Base-by-base conservation (phyloP, 2,797 vertebrate genomes). In the Danio aesculapii region DNA sequence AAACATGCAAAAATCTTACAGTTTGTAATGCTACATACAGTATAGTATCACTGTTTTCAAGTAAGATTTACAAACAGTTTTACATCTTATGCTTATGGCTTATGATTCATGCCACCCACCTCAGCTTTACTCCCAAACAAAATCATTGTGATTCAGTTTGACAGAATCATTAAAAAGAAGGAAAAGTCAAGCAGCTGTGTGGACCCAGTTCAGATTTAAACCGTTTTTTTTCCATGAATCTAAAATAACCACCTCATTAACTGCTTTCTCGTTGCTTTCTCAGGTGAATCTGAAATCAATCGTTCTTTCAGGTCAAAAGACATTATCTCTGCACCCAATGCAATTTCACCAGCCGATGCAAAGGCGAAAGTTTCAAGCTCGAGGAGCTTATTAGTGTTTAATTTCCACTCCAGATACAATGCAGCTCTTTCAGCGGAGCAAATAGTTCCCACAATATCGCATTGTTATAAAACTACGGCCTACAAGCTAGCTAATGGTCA, bases 281-380 rank as follows among this genome's bases (percentile, higher is more conserved):
- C 73, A 61, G 52, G 76, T 59, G 67, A 84, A 82, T 82, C 77
- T 77, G 61, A 86, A 84, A 82, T 61, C 50, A 71, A 58, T 84
- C 78, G 64, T 43, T 78, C 77, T 68, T 53, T 69, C 71, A 50
- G 79, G 76, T 82, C 80, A 74, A 70, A 77, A n/a, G 63, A 73
- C 58, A 66, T 80, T 80, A 74, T 83, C 77, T 69, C 30, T 39
- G 47, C 62, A 57, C 50, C 30, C 68, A 66, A 75, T 69, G 79
- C 80, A 79, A 84, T 86, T 84, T 82, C 41, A 63, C 21, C 3
- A 9, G 47, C 41, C 30, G 43, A 61, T 50, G 59, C 16, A 2
- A 75, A 19, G 59, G 58, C 14, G 11, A 81, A 83, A 79, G 71
- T 84, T 86, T 67, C 17, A 50, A 75, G 69, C 55, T 75, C 44